Evolutionary conservation across 2,797 vertebrate species (phyloP).

Genomic region (Oreochromis grahami): DNA sequence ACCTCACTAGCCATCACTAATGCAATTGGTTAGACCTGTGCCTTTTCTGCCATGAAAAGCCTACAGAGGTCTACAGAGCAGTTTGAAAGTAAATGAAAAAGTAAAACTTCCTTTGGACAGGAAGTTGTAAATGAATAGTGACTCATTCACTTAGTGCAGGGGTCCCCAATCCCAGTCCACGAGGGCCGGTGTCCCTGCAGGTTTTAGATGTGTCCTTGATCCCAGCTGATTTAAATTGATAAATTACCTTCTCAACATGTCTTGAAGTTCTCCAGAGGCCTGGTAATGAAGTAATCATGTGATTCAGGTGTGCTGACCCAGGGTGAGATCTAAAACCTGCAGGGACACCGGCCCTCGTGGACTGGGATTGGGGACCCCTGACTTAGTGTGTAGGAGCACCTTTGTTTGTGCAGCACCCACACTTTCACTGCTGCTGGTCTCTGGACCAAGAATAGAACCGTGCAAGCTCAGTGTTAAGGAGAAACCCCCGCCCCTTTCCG

Average conservation of each 20-base stretch:
- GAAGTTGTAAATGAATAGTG: background rate
- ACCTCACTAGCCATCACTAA: background rate
- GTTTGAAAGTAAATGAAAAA: background rate
- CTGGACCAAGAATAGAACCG: constrained; percentile 13
- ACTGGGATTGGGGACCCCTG: no score
- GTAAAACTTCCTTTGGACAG: background rate
- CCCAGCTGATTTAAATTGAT: no score
- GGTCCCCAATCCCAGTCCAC: no score
- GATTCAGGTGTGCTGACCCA: no score
- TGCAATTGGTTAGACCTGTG: background rate
- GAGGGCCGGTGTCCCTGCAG: no score
- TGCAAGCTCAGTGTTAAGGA: constrained; percentile 11
- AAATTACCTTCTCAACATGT: no score
- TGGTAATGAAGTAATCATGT: no score
- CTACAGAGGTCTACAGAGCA: background rate
- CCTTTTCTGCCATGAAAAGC: background rate
- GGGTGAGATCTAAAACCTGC: no score
- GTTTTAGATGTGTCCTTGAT: no score
- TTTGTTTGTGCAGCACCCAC: background rate
- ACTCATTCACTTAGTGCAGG: background rate
- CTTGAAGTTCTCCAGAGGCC: no score
- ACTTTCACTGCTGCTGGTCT: background rate
- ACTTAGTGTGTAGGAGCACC: background rate
- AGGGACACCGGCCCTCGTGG: no score
- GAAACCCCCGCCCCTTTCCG: background rate